Percentiles rank a stretch among this genome's conserved stretches.
Conservation (phyloP, 2,113 vertebrate genomes). For the Holacanthus passer region DNA sequence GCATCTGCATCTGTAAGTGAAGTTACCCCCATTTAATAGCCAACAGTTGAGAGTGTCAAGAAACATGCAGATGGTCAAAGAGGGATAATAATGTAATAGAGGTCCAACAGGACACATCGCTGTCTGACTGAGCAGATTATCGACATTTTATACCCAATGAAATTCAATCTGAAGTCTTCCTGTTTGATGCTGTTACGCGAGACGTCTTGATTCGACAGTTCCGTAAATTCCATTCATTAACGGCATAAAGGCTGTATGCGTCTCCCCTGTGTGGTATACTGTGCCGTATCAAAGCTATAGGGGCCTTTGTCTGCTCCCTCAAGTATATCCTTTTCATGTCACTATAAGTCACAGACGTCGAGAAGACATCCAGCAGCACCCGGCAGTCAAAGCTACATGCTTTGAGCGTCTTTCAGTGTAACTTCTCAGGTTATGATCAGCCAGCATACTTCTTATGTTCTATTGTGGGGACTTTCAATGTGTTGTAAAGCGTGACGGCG, state of each 20-base stretch:
- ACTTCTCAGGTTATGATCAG: constrained; percentile 1
- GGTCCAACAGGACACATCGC: neutral
- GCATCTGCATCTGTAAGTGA: neutral
- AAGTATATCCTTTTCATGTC: neutral
- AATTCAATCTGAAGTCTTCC: constrained; percentile 5
- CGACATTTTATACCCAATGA: neutral
- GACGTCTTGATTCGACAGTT: constrained; percentile 16
- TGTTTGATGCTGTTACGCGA: constrained; percentile 24
- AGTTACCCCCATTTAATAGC: constrained; percentile 7
- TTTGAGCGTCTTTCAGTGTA: constrained; percentile 4
- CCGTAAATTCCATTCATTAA: constrained; percentile 9
- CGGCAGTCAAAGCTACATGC: neutral
- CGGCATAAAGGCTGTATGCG: neutral
- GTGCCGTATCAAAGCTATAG: constrained; percentile 7
- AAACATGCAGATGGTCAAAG: neutral
- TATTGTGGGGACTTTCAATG: constrained; percentile 26
- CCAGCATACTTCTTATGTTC: neutral
- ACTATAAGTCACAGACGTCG: constrained; percentile 6
- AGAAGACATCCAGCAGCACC: neutral
- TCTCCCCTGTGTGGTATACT: neutral
- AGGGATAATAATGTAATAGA: neutral
- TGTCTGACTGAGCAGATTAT: constrained; percentile 21
- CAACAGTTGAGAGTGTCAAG: constrained; percentile 19
- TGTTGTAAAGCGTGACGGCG: constrained; percentile 17
- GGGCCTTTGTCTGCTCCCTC: neutral